Evolutionary conservation across 92 coral and sea anemone genomes (phyloP).

Genomic region (Actinostola sp.): DNA sequence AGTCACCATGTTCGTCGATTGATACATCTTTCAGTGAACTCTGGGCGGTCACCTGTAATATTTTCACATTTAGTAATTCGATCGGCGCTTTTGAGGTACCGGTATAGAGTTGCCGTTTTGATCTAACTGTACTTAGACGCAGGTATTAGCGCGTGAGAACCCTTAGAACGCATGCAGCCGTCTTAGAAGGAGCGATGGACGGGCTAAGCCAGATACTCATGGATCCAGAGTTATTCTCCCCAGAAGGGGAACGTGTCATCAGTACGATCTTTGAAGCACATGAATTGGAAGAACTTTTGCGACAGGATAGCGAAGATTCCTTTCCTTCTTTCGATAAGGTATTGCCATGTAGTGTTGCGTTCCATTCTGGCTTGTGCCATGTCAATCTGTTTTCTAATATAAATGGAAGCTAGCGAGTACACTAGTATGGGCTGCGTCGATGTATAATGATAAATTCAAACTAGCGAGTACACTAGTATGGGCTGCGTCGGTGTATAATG

Average conservation of each 20-base stretch:
- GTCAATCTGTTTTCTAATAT: too few relatives aligned
- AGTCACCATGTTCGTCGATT: too few relatives aligned
- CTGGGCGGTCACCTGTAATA: too few relatives aligned
- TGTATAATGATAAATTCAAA: too few relatives aligned
- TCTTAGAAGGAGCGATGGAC: conserved; percentile 2
- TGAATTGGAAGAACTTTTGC: conserved; percentile 43
- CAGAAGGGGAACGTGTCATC: conserved; percentile 49
- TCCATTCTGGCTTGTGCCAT: too few relatives aligned
- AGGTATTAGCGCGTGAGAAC: background rate
- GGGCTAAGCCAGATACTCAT: background rate
- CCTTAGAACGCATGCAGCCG: background rate
- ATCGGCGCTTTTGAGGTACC: background rate
- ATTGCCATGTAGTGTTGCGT: background rate
- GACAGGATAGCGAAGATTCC: conserved; percentile 33
- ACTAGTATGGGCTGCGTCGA: too few relatives aligned
- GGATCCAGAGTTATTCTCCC: conserved; percentile 29
- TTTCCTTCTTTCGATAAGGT: conserved; percentile 28
- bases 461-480: too few relatives aligned
- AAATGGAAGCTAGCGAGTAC: too few relatives aligned
- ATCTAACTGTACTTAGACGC: background rate
- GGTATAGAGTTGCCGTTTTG: conserved; percentile 10
- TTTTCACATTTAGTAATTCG: background rate
- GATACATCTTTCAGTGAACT: too few relatives aligned
- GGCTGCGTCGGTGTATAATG: too few relatives aligned
- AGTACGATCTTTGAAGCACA: conserved; percentile 42